A percentile compares a stretch with the other conserved stretches of the same genome.
Conservation (phyloP, 2,888 invertebrate species). For the Xestoiulus laeticollis region DNA sequence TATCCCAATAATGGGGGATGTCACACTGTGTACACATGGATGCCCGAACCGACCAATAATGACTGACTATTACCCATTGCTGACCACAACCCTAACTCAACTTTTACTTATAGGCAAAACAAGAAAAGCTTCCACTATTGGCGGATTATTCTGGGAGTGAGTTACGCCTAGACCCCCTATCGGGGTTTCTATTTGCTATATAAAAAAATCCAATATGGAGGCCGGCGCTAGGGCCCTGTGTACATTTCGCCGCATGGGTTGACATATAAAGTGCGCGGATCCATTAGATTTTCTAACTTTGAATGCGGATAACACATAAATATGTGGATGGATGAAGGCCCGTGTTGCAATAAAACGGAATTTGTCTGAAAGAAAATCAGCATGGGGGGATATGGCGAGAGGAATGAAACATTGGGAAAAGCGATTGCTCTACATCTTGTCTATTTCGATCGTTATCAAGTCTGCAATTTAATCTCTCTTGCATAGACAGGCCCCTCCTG, state of each 20-base stretch:
- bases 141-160: background rate
- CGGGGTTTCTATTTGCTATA: background rate
- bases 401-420: constrained; percentile 44
- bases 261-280: constrained; percentile 36
- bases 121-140: background rate
- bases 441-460: constrained; percentile 49
- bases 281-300: constrained; percentile 41
- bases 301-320: constrained; percentile 40
- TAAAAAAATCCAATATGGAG: constrained; percentile 34
- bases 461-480: constrained; percentile 49
- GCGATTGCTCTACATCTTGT: constrained; percentile 49
- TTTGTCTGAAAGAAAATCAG: constrained; percentile 37
- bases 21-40: background rate
- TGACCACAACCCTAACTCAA: background rate
- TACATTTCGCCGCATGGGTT: constrained; percentile 32
- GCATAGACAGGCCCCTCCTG: constrained; percentile 47
- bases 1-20: too few relatives aligned
- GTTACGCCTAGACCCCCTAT: background rate
- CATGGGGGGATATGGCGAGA: constrained; percentile 19
- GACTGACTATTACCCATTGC: background rate
- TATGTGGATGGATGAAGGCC: constrained; percentile 23
- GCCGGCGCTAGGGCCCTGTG: background rate
- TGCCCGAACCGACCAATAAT: background rate
- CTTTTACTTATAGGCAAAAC: background rate
- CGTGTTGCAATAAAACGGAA: constrained; percentile 40